These are phyloP conservation scores for Siphlonurus alternatus DNA, from an alignment of 2,888 invertebrate genomes.

Conservation along the genomic window DNA sequence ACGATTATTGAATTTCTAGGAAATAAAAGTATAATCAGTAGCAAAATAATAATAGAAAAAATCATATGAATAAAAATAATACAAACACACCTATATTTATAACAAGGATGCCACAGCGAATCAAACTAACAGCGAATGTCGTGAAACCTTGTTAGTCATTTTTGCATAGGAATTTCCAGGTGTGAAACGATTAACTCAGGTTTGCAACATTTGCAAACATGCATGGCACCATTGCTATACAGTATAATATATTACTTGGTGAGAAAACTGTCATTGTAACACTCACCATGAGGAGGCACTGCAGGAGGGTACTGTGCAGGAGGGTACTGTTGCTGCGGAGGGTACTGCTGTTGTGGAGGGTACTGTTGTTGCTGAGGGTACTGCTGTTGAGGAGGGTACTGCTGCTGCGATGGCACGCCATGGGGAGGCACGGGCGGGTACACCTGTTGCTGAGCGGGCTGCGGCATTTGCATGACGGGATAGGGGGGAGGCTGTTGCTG, in stretches of 20 bases:
- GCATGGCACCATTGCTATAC: not conserved
- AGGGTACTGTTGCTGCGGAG: too few species aligned
- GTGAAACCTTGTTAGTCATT: too few species aligned
- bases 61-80: too few species aligned
- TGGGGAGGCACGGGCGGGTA: not conserved
- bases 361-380: not conserved
- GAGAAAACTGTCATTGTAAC: not conserved
- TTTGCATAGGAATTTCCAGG: too few species aligned
- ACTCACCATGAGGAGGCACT: slow-evolving; percentile 2
- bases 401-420: not conserved
- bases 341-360: not conserved
- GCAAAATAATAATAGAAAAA: too few species aligned
- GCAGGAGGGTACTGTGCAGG: not conserved
- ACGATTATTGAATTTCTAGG: too few species aligned
- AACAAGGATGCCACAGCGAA: too few species aligned
- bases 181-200: too few species aligned
- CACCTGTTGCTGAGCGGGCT: not conserved
- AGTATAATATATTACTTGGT: not conserved
- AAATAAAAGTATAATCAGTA: too few species aligned
- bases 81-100: too few species aligned
- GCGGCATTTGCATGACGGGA: not conserved
- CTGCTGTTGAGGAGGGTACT: not conserved
- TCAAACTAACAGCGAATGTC: too few species aligned
- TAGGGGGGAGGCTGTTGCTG: slow-evolving; percentile 1
- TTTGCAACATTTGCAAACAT: too few species aligned